Conservation (phyloP, 2,888 invertebrate species). For the Apodemia duryi region DNA sequence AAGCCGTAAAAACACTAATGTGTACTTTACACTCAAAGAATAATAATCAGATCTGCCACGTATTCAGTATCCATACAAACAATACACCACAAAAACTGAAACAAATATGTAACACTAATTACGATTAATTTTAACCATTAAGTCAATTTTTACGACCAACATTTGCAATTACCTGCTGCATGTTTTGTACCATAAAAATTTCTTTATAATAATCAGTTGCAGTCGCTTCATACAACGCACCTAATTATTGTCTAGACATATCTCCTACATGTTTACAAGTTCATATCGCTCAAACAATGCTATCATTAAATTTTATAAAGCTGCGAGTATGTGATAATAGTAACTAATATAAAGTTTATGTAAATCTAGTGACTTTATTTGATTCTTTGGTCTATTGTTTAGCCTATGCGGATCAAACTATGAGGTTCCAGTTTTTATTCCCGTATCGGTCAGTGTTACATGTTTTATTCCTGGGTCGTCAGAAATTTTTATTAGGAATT, state of each 20-base stretch:
- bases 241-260: constrained; percentile 33
- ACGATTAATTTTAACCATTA: constrained; percentile 30
- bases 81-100: constrained; percentile 25
- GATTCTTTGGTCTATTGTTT: too few relatives aligned
- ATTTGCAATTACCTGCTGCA: constrained; percentile 29
- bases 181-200: constrained; percentile 34
- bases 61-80: constrained; percentile 14
- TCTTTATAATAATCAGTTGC: constrained; percentile 32
- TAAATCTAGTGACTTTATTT: background rate
- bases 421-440: too few relatives aligned
- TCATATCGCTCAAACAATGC: constrained; percentile 30
- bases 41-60: constrained; percentile 25
- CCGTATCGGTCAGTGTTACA: too few relatives aligned
- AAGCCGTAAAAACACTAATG: background rate
- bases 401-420: too few relatives aligned
- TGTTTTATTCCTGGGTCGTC: too few relatives aligned
- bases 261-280: constrained; percentile 34
- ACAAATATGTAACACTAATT: constrained; percentile 29
- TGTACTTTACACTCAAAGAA: constrained; percentile 27
- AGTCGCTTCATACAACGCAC: constrained; percentile 27
- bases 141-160: constrained; percentile 33
- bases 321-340: constrained; percentile 17
- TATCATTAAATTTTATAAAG: constrained; percentile 32
- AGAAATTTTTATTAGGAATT: too few relatives aligned
- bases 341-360: background rate